Base-by-base conservation (phyloP, 2,113 vertebrate genomes). In the Phainopepla nitens region DNA sequence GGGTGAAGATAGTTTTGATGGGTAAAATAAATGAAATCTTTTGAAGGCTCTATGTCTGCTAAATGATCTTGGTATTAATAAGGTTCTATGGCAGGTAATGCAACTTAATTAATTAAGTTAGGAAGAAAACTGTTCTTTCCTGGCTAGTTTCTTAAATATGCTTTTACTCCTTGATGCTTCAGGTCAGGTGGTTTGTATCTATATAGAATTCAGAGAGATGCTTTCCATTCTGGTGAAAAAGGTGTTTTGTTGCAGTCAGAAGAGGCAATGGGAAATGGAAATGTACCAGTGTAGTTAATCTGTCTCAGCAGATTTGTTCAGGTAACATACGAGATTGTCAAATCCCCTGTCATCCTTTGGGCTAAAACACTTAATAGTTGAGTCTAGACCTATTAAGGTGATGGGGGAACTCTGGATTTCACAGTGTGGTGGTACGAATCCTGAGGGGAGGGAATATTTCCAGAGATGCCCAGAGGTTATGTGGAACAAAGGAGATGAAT, bases 331-430 rank as follows among this genome's bases (percentile, higher is more conserved):
- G 66, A 91, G 66, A 11, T 56, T 96, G 94, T 94, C 95, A 95
- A 83, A 92, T 86, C 24, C 44, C 62, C 45, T 91, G 87, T 51
- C 75, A 58, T 82, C 75, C 95, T 95, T 58, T 80, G 90, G 94
- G 91, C 90, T 88, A 96, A 73, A 85, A 60, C 82, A 77, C 75
- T 87, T 93, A 91, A 90, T 61, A 57, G 70, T 36, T 56, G 62
- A 86, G 76, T 78, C 92, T 51, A n/a, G 75, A 77, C 33, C 71
- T 92, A 28, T 90, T 81, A 88, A 53, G 47, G 53, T 88, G 87
- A 81, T 73, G 50, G n/a, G 75, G 12, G 16, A 88, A 7, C 54
- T 19, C 19, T 50, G 90, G 56, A 64, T 93, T 91, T 94, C 79
- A 57, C 61, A 56, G 58, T n/a, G 70, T n/a, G 42, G 25, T 51